Evolutionary conservation across 2,797 vertebrate species (phyloP).

Genomic region (Tragelaphus oryx): DNA sequence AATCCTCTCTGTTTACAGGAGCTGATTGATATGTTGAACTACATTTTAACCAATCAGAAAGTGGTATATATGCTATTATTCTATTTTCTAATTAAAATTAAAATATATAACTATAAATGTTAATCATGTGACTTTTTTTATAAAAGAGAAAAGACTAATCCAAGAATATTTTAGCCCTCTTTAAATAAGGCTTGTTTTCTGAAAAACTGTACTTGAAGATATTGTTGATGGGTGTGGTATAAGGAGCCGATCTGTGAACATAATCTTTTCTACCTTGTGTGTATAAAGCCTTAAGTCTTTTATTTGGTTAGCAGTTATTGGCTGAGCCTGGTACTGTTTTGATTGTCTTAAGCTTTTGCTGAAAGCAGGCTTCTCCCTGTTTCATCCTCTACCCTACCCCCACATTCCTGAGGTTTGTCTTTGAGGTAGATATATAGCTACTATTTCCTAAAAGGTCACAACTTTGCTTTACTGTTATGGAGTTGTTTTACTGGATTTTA

Average conservation of each 20-base stretch:
- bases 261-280: slow-evolving; percentile 14
- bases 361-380: background rate
- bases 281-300: background rate
- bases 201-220: slow-evolving; percentile 1
- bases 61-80: background rate
- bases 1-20: background rate
- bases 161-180: background rate
- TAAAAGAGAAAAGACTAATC: slow-evolving; percentile 20
- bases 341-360: slow-evolving; percentile 8
- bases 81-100: slow-evolving; percentile 6
- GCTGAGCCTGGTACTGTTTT: background rate
- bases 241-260: background rate
- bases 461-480: background rate
- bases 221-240: background rate
- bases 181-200: background rate
- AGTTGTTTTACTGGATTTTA: background rate
- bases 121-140: background rate
- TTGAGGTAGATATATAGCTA: background rate
- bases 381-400: background rate
- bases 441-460: background rate
- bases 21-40: background rate
- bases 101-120: background rate
- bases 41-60: slow-evolving; percentile 19
- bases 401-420: background rate
- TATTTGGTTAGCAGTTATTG: background rate